Conservation (phyloP, 2,113 vertebrate genomes). For the Colaptes auratus region DNA sequence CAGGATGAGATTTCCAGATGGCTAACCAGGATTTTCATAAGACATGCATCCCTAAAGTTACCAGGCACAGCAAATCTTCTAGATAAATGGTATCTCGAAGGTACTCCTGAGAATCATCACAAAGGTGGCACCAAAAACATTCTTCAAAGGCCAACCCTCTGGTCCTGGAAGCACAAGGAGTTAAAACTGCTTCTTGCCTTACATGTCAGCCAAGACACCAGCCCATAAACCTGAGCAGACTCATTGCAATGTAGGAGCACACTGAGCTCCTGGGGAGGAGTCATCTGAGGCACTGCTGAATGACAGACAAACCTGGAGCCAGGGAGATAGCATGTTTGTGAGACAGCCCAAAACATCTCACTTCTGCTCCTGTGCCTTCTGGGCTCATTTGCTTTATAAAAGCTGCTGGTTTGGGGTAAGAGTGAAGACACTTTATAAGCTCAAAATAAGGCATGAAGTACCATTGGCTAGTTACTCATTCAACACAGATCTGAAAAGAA, state of each 20-base stretch:
- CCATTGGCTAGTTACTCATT: neutral
- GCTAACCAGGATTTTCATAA: slow-evolving; percentile 1
- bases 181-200: neutral
- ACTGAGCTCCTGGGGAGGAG: neutral
- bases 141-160: neutral
- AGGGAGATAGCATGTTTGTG: rapidly evolving
- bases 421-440: neutral
- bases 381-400: neutral
- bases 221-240: neutral
- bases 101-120: neutral
- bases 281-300: neutral
- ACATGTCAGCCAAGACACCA: rapidly evolving
- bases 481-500: neutral
- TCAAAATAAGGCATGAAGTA: neutral
- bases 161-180: neutral
- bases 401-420: neutral
- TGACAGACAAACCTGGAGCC: neutral
- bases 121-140: neutral
- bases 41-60: neutral
- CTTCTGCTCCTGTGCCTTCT: neutral
- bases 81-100: neutral
- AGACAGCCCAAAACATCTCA: neutral
- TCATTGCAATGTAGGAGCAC: rapidly evolving
- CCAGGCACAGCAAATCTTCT: neutral
- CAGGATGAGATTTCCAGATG: slow-evolving; percentile 59